A percentile compares a stretch with the other conserved stretches of the same genome.
These are phyloP conservation scores for Criorhina ranunculi DNA, from an alignment of 2,888 invertebrate genomes.

Conservation along the genomic window DNA sequence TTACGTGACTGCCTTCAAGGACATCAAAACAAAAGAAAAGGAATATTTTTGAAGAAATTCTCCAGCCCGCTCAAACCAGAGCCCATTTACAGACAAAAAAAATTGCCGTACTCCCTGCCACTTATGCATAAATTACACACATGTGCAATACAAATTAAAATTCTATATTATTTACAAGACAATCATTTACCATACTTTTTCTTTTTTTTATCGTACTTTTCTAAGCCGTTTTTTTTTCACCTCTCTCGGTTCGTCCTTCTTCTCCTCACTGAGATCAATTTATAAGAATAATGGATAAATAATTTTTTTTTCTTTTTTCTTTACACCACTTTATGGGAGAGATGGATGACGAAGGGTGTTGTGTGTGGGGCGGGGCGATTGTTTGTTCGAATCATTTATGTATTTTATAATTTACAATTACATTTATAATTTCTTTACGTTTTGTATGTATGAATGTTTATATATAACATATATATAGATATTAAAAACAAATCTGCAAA, in stretches of 20 bases:
- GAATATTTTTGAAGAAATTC: no score
- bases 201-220: slow-evolving; percentile 34
- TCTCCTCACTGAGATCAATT: slow-evolving; percentile 65
- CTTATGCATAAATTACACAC: slow-evolving; percentile 24
- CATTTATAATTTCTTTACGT: slow-evolving; percentile 20
- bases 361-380: slow-evolving; percentile 2
- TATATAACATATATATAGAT: slow-evolving; percentile 27
- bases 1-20: no score
- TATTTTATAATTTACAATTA: slow-evolving; percentile 20
- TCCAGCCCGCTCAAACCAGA: neutral
- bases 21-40: no score
- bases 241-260: slow-evolving; percentile 16
- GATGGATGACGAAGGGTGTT: slow-evolving; percentile 24
- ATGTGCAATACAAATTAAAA: slow-evolving; percentile 9
- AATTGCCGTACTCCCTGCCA: neutral
- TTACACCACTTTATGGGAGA: slow-evolving; percentile 5
- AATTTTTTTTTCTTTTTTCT: slow-evolving; percentile 26
- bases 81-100: neutral
- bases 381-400: slow-evolving; percentile 36
- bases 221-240: slow-evolving; percentile 53
- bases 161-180: slow-evolving; percentile 42
- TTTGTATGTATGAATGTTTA: slow-evolving; percentile 30
- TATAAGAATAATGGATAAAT: slow-evolving; percentile 33
- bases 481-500: slow-evolving; percentile 59
- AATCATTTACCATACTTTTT: slow-evolving; percentile 35